Evolutionary conservation across 2,888 invertebrate genomes (phyloP).

Genomic region (Melitaea athalia): DNA sequence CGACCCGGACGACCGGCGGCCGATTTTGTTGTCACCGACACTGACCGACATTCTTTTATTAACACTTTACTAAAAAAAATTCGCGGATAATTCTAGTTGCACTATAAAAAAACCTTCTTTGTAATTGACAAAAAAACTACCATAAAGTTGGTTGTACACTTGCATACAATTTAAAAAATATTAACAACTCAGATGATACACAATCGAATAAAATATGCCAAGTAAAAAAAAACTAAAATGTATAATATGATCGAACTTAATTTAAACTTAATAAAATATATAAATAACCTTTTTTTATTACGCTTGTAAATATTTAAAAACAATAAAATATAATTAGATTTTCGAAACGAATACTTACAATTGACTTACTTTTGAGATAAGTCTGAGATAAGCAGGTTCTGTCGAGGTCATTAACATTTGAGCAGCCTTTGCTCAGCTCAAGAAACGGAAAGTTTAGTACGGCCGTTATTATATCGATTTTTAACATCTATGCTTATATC

Average conservation of each 20-base stretch:
- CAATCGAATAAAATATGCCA: neutral
- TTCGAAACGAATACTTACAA: constrained; percentile 33
- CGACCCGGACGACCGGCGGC: constrained; percentile 67
- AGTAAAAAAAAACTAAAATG: no score
- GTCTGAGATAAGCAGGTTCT: constrained; percentile 53
- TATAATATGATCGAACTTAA: neutral
- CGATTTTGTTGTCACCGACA: constrained; percentile 62
- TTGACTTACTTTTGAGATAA: constrained; percentile 51
- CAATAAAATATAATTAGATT: constrained; percentile 15
- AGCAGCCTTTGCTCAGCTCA: constrained; percentile 31
- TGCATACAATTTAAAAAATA: neutral
- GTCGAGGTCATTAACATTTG: constrained; percentile 52
- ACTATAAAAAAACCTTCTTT: constrained; percentile 1
- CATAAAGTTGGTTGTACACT: constrained; percentile 1
- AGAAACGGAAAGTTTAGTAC: constrained; percentile 34
- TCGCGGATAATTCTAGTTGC: constrained; percentile 12
- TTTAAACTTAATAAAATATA: neutral
- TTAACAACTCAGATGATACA: neutral
- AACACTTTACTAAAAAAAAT: constrained; percentile 39
- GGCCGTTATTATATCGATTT: constrained; percentile 37
- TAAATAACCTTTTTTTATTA: neutral
- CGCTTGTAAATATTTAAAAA: neutral
- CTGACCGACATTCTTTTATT: constrained; percentile 66
- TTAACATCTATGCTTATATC: constrained; percentile 27
- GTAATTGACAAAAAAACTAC: neutral